Conservation (phyloP, 2,888 invertebrate genomes). For the Apotomis turbidana region DNA sequence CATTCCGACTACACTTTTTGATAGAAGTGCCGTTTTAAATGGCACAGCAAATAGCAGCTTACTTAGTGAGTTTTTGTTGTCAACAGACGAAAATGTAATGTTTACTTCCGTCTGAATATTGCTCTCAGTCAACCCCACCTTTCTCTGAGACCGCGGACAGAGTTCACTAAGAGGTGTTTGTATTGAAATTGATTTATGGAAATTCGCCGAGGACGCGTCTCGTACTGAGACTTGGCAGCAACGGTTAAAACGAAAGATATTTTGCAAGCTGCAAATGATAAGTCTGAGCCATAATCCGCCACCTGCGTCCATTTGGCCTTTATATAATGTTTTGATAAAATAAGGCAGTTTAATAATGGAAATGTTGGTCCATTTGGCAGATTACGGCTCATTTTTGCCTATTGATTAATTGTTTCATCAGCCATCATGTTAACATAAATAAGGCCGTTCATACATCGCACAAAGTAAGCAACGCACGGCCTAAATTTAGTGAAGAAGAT, state of each 20-base stretch:
- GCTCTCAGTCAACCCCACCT: slow-evolving; percentile 51
- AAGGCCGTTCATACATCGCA: too few relatives aligned
- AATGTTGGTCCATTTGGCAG: neutral
- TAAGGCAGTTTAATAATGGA: neutral
- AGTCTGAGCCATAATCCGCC: slow-evolving; percentile 27
- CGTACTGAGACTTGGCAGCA: slow-evolving; percentile 59
- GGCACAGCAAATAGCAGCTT: too few relatives aligned
- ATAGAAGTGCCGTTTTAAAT: too few relatives aligned
- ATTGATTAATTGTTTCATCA: too few relatives aligned
- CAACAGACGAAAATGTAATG: too few relatives aligned
- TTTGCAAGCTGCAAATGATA: slow-evolving; percentile 47
- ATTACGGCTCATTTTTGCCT: too few relatives aligned
- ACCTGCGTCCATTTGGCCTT: slow-evolving; percentile 29
- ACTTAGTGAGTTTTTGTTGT: too few relatives aligned
- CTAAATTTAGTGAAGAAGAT: too few relatives aligned
- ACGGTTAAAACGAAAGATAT: slow-evolving; percentile 67
- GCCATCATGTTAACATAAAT: too few relatives aligned
- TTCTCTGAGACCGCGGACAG: slow-evolving; percentile 65
- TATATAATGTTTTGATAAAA: neutral
- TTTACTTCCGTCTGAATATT: slow-evolving; percentile 15
- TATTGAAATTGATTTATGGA: slow-evolving; percentile 83
- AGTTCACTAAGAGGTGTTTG: slow-evolving; percentile 83
- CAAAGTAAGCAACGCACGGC: too few relatives aligned
- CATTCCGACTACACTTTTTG: too few relatives aligned
- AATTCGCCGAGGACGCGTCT: slow-evolving; percentile 75